phyloP scores from a whole-genome alignment of 2,888 invertebrate species.

The Tetramorium bicarinatum region DNA sequence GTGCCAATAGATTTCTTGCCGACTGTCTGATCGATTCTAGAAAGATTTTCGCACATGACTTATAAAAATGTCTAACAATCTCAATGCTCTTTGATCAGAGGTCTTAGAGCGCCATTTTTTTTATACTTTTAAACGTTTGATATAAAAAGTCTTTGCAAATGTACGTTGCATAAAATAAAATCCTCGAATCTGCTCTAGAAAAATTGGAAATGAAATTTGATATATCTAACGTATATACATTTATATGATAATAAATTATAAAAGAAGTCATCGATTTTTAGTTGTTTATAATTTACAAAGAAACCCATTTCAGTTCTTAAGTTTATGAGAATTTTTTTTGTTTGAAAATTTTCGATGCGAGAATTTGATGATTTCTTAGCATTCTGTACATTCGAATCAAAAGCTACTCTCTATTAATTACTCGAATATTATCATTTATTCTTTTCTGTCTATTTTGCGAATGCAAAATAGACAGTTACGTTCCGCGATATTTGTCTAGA shows the following conservation, averaged over 20 bases:
- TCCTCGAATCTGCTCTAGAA: background rate
- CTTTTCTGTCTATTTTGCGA: background rate
- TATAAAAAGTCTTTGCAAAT: background rate
- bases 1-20: background rate
- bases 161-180: background rate
- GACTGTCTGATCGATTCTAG: background rate
- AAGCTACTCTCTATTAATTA: background rate
- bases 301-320: background rate
- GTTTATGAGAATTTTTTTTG: background rate
- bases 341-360: background rate
- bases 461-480: background rate
- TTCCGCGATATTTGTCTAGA: background rate
- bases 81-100: background rate
- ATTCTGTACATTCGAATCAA: background rate
- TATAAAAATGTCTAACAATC: background rate
- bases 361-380: background rate
- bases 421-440: background rate
- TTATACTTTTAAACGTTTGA: background rate
- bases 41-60: background rate
- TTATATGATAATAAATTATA: background rate
- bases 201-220: slow-evolving; percentile 3
- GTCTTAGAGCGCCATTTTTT: background rate
- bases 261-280: background rate
- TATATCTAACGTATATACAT: background rate
- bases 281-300: background rate